A percentile compares a stretch with the other conserved stretches of the same genome.
Evolutionary conservation across 2,888 invertebrate genomes (phyloP).

Genomic region (Gastrophysa polygoni): DNA sequence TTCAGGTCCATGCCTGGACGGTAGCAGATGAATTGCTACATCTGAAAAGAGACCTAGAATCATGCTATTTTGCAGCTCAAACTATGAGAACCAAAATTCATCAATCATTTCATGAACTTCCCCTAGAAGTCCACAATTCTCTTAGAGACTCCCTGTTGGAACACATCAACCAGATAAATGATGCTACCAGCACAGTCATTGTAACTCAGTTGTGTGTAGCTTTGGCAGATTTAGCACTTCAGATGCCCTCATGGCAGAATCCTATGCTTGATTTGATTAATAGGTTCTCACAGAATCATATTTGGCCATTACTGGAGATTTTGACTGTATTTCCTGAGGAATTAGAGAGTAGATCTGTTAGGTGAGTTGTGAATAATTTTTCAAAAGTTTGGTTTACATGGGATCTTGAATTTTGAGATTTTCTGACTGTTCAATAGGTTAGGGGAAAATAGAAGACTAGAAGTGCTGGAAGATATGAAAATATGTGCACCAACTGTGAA

Average conservation of each 20-base stretch:
- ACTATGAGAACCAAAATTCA: constrained; percentile 97
- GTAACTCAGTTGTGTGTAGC: constrained; percentile 93
- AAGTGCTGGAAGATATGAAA: constrained; percentile 81
- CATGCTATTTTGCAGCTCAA: constrained; percentile 98
- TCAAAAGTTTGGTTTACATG: too few relatives aligned
- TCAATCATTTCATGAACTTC: constrained; percentile 89
- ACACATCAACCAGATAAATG: constrained; percentile 82
- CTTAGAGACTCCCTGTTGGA: constrained; percentile 88
- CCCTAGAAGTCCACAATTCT: constrained; percentile 80
- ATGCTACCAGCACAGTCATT: constrained; percentile 81
- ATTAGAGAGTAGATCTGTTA: constrained; percentile 79
- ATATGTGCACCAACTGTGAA: constrained; percentile 77
- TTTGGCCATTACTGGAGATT: constrained; percentile 89
- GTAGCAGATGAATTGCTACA: constrained; percentile 93
- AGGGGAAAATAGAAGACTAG: constrained; percentile 89
- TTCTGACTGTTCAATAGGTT: constrained; percentile 59
- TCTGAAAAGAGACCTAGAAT: constrained; percentile 85
- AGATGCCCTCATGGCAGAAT: constrained; percentile 92
- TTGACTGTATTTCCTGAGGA: constrained; percentile 96
- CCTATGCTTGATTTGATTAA: constrained; percentile 85
- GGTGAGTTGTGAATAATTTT: constrained; percentile 53
- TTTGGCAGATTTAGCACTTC: constrained; percentile 89
- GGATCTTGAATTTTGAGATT: too few relatives aligned
- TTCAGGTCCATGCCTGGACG: constrained; percentile 95
- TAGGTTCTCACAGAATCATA: constrained; percentile 72